A percentile compares a stretch with the other conserved stretches of the same genome.
Evolutionary conservation across 2,797 vertebrate species (phyloP).

Genomic region (Notolepis coatsorum): DNA sequence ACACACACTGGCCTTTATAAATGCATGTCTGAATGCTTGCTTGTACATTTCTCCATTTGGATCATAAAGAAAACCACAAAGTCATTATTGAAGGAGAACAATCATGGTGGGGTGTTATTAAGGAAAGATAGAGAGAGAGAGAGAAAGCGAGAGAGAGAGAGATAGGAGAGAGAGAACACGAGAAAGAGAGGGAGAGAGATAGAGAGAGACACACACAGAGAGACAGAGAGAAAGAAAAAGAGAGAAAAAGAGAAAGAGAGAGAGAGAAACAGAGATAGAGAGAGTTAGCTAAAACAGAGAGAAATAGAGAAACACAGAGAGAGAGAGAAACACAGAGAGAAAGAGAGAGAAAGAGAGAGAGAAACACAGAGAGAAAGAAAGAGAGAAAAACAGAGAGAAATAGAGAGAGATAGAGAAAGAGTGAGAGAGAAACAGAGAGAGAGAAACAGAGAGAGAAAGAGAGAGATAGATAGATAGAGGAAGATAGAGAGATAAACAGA

Average conservation of each 20-base stretch:
- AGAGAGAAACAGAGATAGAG: too few species aligned
- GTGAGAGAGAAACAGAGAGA: conserved; percentile 9
- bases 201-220: not conserved
- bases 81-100: conserved; percentile 5
- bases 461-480: conserved; percentile 3
- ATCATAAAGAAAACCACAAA: conserved; percentile 11
- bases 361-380: not conserved
- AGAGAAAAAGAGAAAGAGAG: not conserved
- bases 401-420: not conserved
- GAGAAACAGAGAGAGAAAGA: not conserved
- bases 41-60: conserved; percentile 6
- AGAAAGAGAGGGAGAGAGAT: not conserved
- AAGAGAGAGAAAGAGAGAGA: not conserved
- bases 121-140: too few species aligned
- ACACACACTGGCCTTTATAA: not conserved
- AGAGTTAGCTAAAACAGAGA: too few species aligned
- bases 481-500: not conserved
- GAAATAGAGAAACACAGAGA: not conserved
- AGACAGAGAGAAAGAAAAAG: conserved; percentile 2
- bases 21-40: not conserved
- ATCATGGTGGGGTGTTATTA: not conserved
- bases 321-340: conserved; percentile 3
- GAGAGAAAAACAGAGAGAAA: conserved; percentile 4
- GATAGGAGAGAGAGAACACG: too few species aligned
- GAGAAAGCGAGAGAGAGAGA: conserved; percentile 3